Percentiles rank a stretch among this genome's conserved stretches.
These are phyloP conservation scores for Drosophila maculinotata DNA, from an alignment of 2,888 invertebrate genomes.

Conservation along the genomic window DNA sequence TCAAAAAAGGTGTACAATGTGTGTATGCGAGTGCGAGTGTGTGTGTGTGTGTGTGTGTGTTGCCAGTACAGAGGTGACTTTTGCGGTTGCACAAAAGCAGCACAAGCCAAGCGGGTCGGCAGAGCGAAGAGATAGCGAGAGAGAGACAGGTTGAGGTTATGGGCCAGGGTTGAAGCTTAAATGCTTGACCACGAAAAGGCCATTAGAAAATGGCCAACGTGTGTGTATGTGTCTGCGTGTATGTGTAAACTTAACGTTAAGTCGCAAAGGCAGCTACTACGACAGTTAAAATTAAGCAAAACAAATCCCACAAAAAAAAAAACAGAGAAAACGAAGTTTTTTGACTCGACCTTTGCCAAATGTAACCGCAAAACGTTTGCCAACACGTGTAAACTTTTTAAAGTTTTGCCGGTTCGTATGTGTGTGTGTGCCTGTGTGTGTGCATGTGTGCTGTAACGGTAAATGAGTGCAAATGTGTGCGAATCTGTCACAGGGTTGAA, in stretches of 20 bases:
- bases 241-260: constrained; percentile 28
- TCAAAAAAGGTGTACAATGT: constrained; percentile 68
- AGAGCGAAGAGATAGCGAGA: neutral
- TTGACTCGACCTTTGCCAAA: constrained; percentile 36
- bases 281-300: constrained; percentile 72
- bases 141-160: constrained; percentile 48
- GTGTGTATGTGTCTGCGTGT: constrained; percentile 9
- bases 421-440: constrained; percentile 11
- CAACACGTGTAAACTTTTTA: constrained; percentile 69
- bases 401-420: constrained; percentile 31
- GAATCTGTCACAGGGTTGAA: constrained; percentile 34
- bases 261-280: constrained; percentile 55
- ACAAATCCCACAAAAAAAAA: constrained; percentile 31
- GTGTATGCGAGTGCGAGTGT: constrained; percentile 10
- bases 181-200: constrained; percentile 80
- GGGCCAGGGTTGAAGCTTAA: constrained; percentile 66
- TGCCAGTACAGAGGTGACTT: constrained; percentile 62
- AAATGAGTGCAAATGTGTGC: constrained; percentile 46
- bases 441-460: constrained; percentile 8
- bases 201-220: constrained; percentile 69
- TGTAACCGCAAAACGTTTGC: constrained; percentile 69
- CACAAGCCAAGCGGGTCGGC: constrained; percentile 31
- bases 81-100: constrained; percentile 73
- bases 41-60: constrained; percentile 31
- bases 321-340: constrained; percentile 14